A percentile compares a stretch with the other conserved stretches of the same genome.
Evolutionary conservation across 2,113 vertebrate species (phyloP).

Genomic region (Phyllostomus hastatus): DNA sequence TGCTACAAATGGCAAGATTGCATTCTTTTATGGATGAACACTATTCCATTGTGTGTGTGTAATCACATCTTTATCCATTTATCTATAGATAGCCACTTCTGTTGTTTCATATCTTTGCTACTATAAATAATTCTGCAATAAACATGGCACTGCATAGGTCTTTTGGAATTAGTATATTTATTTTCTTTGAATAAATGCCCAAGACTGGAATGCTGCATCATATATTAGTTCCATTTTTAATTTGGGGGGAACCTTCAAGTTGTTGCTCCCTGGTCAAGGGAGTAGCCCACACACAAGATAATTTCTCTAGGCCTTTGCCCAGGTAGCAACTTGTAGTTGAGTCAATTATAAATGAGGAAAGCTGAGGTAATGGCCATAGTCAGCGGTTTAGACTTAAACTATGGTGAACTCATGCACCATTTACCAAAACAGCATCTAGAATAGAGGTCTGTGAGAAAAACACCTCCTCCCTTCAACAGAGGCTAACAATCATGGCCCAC

Average conservation of each 20-base stretch:
- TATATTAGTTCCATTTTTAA: background rate
- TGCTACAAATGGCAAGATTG: too few species aligned
- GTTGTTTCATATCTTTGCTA: background rate
- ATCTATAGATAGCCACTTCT: background rate
- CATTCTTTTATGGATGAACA: too few species aligned
- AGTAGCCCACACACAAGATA: background rate
- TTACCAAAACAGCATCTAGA: background rate
- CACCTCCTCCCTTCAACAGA: background rate
- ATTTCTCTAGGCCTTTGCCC: background rate
- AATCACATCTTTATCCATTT: background rate
- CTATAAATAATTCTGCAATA: background rate
- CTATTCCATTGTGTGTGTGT: background rate
- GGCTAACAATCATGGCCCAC: background rate
- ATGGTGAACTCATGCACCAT: background rate
- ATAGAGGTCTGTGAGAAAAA: background rate
- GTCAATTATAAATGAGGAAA: background rate
- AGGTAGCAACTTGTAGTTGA: background rate
- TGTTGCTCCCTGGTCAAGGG: background rate
- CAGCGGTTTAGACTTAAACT: background rate
- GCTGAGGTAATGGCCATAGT: background rate
- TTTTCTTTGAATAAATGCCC: background rate
- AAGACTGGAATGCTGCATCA: background rate
- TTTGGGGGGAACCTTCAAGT: background rate
- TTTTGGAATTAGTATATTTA: background rate
- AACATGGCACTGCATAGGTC: background rate